Base-by-base conservation (phyloP, 2,888 invertebrate species). In the Podotricha telesiphe region DNA sequence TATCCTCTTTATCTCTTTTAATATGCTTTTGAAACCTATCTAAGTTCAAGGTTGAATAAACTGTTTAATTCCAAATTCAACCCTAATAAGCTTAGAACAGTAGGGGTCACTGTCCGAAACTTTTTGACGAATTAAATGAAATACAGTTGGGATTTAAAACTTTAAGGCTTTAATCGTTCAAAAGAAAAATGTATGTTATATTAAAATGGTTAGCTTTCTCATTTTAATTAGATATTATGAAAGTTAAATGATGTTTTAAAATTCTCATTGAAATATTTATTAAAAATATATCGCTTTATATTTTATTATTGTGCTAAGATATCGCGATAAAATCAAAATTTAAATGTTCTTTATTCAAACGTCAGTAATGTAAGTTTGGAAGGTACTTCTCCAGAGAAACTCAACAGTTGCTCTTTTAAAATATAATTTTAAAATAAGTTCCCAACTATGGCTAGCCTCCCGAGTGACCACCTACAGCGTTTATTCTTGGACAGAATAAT, bases 141-240 rank as follows among this genome's bases (percentile, higher is more conserved):
- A 53, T 34, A 17, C 28, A 53, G 28, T 34, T 53, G 15, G 11
- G 53, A 53, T 17, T 53, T 17, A 28, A 8, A 53, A 53, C 53
- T 53, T 53, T 53, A n/a, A n/a, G 34, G 53, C 53, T 53, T 53
- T 28, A 28, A 28, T 53, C 53, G 53, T 34, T 53, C 28, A 53
- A 5, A 34, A 53, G n/a, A 53, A 53, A 53, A 28, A 17, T 10
- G 8, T 53, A 34, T 34, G 28, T 28, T 28, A 28, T 28, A 28
- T 28, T 28, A 28, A 28, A 28, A 28, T 28, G 28, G 37, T 37
- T 37, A 37, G 28, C 28, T 53, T 53, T 34, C 1, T 17, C 53
- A 5, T 53, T 53, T 17, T 17, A 53, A 53, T 53, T 34, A 28
- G n/a, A 53, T 53, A n/a, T 53, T 53, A n/a, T 53, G 15, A 34